Evolutionary conservation across 2,797 vertebrate genomes (phyloP).

Genomic region (Gallinago stenura): DNA sequence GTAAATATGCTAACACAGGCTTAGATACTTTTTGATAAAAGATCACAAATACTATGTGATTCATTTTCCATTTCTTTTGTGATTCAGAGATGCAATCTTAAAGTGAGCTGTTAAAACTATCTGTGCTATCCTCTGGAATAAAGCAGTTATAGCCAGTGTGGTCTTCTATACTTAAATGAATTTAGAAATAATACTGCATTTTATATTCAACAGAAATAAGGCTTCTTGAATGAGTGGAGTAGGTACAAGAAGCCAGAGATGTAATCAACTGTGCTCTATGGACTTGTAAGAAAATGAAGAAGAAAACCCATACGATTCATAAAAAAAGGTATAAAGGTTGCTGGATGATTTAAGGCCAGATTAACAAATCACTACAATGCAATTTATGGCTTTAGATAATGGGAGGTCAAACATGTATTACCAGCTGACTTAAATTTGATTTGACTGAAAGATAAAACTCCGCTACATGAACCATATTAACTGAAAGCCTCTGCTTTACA

Average conservation of each 20-base stretch:
- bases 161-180: background rate
- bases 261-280: background rate
- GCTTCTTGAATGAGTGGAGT: background rate
- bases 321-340: background rate
- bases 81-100: background rate
- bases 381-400: constrained; percentile 70
- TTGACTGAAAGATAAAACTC: constrained; percentile 74
- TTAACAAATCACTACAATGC: constrained; percentile 68
- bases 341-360: constrained; percentile 31
- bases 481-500: constrained; percentile 71
- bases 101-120: background rate
- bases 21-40: background rate
- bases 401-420: constrained; percentile 72
- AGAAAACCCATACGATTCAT: background rate
- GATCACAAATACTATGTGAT: background rate
- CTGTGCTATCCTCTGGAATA: background rate
- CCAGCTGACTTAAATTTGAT: constrained; percentile 79
- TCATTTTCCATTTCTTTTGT: background rate
- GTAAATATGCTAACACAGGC: background rate
- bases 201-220: constrained; percentile 4
- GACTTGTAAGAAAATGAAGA: constrained; percentile 7
- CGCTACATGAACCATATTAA: constrained; percentile 58
- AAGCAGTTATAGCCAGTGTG: background rate
- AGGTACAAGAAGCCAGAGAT: background rate
- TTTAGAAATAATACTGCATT: constrained; percentile 15